Percentiles rank a stretch among this genome's conserved stretches.
Conservation (phyloP, 2,797 vertebrate species). For the Picus viridis region DNA sequence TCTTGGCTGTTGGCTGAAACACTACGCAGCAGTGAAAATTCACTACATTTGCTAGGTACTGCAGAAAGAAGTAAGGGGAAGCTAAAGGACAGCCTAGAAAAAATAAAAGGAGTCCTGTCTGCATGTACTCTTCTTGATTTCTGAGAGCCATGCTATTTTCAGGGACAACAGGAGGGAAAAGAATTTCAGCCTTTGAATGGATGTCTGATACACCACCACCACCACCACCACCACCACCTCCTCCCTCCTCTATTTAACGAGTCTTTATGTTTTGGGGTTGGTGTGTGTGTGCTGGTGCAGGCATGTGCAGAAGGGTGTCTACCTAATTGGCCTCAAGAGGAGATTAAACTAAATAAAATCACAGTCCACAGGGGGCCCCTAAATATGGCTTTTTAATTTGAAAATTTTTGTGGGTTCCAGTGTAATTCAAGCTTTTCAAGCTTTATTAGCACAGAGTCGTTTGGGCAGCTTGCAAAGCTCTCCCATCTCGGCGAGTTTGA, state of each 20-base stretch:
- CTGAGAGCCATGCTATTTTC: constrained; percentile 58
- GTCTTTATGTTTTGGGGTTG: background rate
- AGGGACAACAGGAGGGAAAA: constrained; percentile 75
- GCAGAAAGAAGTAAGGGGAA: constrained; percentile 53
- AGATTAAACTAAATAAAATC: constrained; percentile 85
- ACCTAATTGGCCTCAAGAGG: constrained; percentile 82
- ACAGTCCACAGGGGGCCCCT: constrained; percentile 76
- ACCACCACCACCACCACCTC: no score
- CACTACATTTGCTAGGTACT: constrained; percentile 8
- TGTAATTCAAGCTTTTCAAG: constrained; percentile 84
- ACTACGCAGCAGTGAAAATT: constrained; percentile 52
- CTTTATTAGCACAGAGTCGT: constrained; percentile 78
- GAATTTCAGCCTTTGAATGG: constrained; percentile 68
- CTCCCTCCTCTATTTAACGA: constrained; percentile 25
- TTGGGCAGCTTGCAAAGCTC: constrained; percentile 65
- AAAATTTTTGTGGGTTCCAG: constrained; percentile 82
- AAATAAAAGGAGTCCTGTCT: constrained; percentile 62
- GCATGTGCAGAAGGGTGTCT: constrained; percentile 76
- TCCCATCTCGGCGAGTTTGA: constrained; percentile 36
- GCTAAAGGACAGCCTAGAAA: constrained; percentile 30
- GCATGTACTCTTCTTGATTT: constrained; percentile 70
- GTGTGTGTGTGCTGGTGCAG: constrained; percentile 23
- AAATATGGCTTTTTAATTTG: constrained; percentile 85
- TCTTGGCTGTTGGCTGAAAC: constrained; percentile 43
- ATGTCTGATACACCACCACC: constrained; percentile 67